phyloP scores from a whole-genome alignment of 1,140 invertebrate species.

The Brachionus calyciflorus region DNA sequence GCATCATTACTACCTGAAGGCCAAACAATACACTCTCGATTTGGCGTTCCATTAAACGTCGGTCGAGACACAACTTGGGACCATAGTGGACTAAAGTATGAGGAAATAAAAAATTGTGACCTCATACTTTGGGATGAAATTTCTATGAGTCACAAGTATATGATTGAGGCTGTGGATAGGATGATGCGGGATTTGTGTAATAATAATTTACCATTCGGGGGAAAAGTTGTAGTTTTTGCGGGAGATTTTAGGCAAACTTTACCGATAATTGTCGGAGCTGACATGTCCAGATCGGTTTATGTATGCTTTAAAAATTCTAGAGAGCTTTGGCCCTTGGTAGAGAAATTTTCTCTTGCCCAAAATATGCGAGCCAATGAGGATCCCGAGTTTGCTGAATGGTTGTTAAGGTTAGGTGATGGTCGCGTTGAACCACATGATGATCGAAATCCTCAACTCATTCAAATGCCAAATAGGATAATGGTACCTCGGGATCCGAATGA shows the following conservation, averaged over 20 bases:
- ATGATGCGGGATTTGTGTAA: slow-evolving; percentile 50
- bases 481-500: background rate
- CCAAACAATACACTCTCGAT: background rate
- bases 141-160: slow-evolving; percentile 49
- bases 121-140: slow-evolving; percentile 53
- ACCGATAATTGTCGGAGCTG: slow-evolving; percentile 49
- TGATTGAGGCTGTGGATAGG: slow-evolving; percentile 49
- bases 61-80: background rate
- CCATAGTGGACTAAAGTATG: slow-evolving; percentile 4
- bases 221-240: slow-evolving; percentile 51
- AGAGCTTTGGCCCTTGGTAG: slow-evolving; percentile 49
- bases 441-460: background rate
- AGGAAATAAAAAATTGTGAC: slow-evolving; percentile 46
- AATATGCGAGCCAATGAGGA: slow-evolving; percentile 50
- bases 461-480: background rate
- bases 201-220: slow-evolving; percentile 49
- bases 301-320: slow-evolving; percentile 50
- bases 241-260: slow-evolving; percentile 53
- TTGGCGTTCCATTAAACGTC: slow-evolving; percentile 21
- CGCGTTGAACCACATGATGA: background rate
- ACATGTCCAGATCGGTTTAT: slow-evolving; percentile 48
- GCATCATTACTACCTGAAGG: background rate
- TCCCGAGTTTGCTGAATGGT: slow-evolving; percentile 48
- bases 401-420: slow-evolving; percentile 50
- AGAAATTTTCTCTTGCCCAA: slow-evolving; percentile 37